A percentile compares a stretch with the other conserved stretches of the same genome.
Conservation (phyloP, 2,113 vertebrate species). For the Meriones unguiculatus region DNA sequence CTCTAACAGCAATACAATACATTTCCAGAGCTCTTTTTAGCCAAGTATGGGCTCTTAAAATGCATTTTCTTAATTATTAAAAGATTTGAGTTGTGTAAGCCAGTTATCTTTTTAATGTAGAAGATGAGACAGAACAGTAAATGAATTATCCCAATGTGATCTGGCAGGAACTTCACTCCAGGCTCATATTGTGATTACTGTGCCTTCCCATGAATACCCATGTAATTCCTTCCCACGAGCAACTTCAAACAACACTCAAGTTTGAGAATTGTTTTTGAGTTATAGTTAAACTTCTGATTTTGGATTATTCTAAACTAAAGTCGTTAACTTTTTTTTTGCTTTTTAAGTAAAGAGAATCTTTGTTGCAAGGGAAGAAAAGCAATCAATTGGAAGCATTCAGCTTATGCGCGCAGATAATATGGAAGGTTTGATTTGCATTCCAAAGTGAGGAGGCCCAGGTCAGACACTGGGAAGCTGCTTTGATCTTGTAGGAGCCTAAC, state of each 20-base stretch:
- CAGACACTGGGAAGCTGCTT: neutral
- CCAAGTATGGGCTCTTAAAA: slow-evolving; percentile 24
- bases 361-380: neutral
- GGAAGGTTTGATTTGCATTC: neutral
- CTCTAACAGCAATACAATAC: neutral
- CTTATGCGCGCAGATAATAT: neutral
- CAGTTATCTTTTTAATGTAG: slow-evolving; percentile 26
- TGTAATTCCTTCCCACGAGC: neutral
- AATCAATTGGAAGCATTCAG: neutral
- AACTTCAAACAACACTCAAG: neutral
- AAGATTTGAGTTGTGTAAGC: neutral
- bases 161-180: neutral
- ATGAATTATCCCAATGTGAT: neutral
- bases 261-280: slow-evolving; percentile 34
- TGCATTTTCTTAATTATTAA: neutral
- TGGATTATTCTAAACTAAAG: slow-evolving; percentile 45
- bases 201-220: neutral
- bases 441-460: neutral
- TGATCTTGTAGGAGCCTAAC: neutral
- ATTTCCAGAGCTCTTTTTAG: slow-evolving; percentile 18
- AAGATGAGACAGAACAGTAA: slow-evolving; percentile 20
- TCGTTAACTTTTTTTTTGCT: neutral
- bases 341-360: slow-evolving; percentile 43
- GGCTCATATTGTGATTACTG: neutral
- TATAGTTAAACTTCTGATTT: slow-evolving; percentile 32